Evolutionary conservation across 2,888 invertebrate genomes (phyloP), one percentile per base, ranked within the genome.

Genomic region (Heliconius aoede): DNA sequence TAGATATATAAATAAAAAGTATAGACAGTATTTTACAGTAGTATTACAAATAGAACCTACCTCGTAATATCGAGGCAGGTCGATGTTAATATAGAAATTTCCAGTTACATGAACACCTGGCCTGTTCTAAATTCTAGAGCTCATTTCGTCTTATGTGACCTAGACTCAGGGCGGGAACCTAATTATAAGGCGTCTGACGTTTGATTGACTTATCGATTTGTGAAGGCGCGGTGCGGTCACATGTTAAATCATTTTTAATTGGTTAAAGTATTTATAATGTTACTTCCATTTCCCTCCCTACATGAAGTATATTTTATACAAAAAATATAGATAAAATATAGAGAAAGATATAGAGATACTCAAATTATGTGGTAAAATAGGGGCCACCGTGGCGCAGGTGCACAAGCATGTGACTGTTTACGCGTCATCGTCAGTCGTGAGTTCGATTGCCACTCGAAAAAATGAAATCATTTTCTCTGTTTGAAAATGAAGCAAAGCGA

Each of bases 191-290:
- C 65, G 36, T 15, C 24, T 36, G 36, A 40, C 24, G 24, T 65
- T n/a, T 65, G 28, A 36, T 65, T 65, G 36, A 40, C 65, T 40
- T 40, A 65, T 65, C 24, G 65, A 65, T 65, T 65, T 65, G 32
- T 40, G 18, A 28, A 58, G 28, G 28, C 18, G 26, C 28, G 26
- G 28, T 61, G 61, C 8, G 61, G 61, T 61, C 13, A 61, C 61
- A 13, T 4, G 60, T 60, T 60, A 60, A n/a, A 26, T 60, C 13
- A 13, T 13, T 60, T 60, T 58, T 58, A 58, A 58, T n/a, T 51
- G 46, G 24, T 24, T 24, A 24, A 58, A 58, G 15, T 40, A 4
- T 40, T 40, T 15, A 11, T 24, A 58, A 58, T 58, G 24, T n/a
- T 51, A 51, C 5, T 51, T 21, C 8, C 51, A 51, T 51, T 1